phyloP scores from a whole-genome alignment of 2,797 vertebrate genomes.

The Rhinella marina region DNA sequence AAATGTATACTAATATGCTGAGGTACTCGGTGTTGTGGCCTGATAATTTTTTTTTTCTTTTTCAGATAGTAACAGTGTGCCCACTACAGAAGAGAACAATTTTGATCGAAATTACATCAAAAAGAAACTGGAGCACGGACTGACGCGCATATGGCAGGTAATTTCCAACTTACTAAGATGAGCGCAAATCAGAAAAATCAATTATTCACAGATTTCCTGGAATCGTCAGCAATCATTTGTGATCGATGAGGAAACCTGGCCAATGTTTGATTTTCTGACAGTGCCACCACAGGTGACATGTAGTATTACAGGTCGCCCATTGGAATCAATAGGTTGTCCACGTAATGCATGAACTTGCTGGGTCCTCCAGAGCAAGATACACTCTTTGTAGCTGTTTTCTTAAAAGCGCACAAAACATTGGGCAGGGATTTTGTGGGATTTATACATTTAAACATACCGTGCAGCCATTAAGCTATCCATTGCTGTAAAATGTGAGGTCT shows the following conservation, averaged over 20 bases:
- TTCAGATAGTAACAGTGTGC: slow-evolving; percentile 78
- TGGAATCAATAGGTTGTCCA: background rate
- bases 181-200: background rate
- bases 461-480: no score
- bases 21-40: no score
- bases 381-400: background rate
- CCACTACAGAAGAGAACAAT: slow-evolving; percentile 81
- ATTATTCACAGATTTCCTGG: background rate
- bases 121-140: slow-evolving; percentile 96
- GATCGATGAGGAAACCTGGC: background rate
- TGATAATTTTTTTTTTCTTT: slow-evolving; percentile 43
- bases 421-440: background rate
- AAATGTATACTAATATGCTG: no score
- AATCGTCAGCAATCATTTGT: background rate
- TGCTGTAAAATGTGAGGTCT: no score
- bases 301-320: background rate
- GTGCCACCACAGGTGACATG: background rate
- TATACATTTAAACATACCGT: background rate
- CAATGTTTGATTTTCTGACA: background rate
- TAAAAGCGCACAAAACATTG: no score
- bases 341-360: background rate
- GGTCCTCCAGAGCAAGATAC: background rate
- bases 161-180: background rate
- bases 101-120: slow-evolving; percentile 95
- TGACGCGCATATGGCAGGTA: slow-evolving; percentile 98